Base-by-base conservation (phyloP, 2,113 vertebrate genomes). In the Menidia beryllina region DNA sequence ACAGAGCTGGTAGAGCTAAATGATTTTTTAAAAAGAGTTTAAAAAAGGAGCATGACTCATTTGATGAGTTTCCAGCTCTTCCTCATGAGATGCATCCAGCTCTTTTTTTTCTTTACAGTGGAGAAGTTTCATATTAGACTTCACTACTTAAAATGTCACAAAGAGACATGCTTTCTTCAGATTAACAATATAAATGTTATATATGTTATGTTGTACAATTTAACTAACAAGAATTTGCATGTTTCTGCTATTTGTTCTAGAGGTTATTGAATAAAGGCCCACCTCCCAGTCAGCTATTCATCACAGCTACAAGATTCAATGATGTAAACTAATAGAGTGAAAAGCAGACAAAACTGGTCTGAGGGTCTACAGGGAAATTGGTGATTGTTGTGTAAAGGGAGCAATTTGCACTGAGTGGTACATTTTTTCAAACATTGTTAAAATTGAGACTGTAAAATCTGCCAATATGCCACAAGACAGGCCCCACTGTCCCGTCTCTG, bases 391-490 rank as follows among this genome's bases (percentile, higher is more conserved):
- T 75, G 75, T 85, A 79, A 88, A 87, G 76, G 54, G 63, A 70
- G 74, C 76, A 55, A 84, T 81, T 82, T 85, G 69, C 74, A 81
- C 80, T 74, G 69, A 88, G 68, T 91, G 91, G 90, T 90, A 87
- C 90, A 94, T 91, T 86, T 87, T 81, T 87, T 71, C 65, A 53
- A 61, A 74, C 72, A 86, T 86, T 81, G 57, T 87, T 89, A 83
- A 89, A 91, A 67, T 54, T 55, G 45, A 38, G 8, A 77, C 77
- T 73, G 75, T 88, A 85, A 89, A 89, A 88, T 80, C 84, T 88
- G 86, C 82, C 88, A 81, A 85, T 81, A 85, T 19, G 13, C 70
- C 76, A 72, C 57, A 66, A 83, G 75, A 84, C 78, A 67, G 69
- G 58, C 49, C 26, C 79, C 52, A 43, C 66, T 61, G 59, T 87